Evolutionary conservation across 2,113 vertebrate genomes (phyloP), one percentile per base, ranked within the genome.

Genomic region (Pygathrix nemaeus): DNA sequence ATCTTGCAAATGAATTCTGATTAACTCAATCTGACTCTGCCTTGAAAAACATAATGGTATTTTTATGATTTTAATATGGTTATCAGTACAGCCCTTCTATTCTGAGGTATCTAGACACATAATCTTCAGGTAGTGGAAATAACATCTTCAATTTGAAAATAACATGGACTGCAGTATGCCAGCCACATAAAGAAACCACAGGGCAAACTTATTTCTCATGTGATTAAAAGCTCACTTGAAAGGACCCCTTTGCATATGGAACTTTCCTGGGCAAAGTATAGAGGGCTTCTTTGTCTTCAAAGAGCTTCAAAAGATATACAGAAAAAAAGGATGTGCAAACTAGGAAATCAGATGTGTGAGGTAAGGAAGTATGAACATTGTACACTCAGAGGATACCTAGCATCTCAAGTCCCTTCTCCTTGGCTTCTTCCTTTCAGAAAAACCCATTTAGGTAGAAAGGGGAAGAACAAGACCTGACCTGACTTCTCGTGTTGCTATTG

Each of bases 11-110:
- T 48, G 90, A 55, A 48, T 85, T 97, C 92, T 98, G 97, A 98
- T 98, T 91, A 98, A 98, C 94, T 92, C 98, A 95, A 96, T 43
- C 86, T 95, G 97, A 97, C 90, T 98, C 76, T 90, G 79, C 59
- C 92, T 97, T 98, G 92, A 96, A 85, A 98, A 98, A 95, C 86
- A 97, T 93, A 97, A 98, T 97, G 35, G 72, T 59, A 93, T 98
- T 98, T 97, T 95, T 98, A 97, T 96, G 95, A 97, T 98, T 98
- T 97, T 97, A 98, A 97, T 79, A 95, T 87, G 76, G 84, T 97
- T 97, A 86, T 98, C 12, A 10, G 66, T 9, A 13, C 25, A 98
- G 91, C 72, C 30, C 81, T 70, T 86, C 83, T 90, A 86, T 92
- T 96, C 50, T 88, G 64, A 35, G 88, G 61, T 97, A 97, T 84